These are phyloP conservation scores for Synergus umbraculus DNA, from an alignment of 2,888 invertebrate species.

Conservation along the genomic window DNA sequence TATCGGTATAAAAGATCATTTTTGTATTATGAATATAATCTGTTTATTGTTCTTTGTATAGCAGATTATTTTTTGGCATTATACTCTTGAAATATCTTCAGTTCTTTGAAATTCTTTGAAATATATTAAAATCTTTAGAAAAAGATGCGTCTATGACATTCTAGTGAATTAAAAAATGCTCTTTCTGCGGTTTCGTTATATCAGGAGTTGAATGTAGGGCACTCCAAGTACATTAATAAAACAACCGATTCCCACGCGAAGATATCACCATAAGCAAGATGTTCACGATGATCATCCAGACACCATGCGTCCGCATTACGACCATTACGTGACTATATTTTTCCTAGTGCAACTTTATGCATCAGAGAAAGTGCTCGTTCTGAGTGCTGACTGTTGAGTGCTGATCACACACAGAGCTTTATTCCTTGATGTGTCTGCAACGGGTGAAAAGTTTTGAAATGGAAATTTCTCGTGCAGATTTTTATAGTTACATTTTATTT, in stretches of 20 bases:
- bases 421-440: constrained; percentile 14
- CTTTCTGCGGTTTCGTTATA: neutral
- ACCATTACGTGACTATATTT: constrained; percentile 51
- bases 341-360: constrained; percentile 38
- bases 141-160: no score
- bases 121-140: no score
- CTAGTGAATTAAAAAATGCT: no score
- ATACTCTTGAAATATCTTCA: no score
- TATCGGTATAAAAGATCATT: neutral
- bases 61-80: no score
- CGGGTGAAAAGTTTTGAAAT: constrained; percentile 28
- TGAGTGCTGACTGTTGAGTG: constrained; percentile 21
- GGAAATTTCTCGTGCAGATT: constrained; percentile 30
- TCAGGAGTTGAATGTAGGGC: neutral
- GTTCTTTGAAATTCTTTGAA: no score
- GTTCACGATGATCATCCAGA: constrained; percentile 49
- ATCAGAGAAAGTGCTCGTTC: constrained; percentile 49
- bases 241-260: constrained; percentile 49
- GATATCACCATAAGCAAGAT: constrained; percentile 39
- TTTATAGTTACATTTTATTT: constrained; percentile 12
- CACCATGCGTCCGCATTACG: constrained; percentile 29
- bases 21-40: neutral
- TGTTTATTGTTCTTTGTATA: neutral
- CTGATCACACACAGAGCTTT: constrained; percentile 25
- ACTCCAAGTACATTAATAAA: neutral